phyloP scores from a whole-genome alignment of 2,113 vertebrate genomes.

The Gobius niger region DNA sequence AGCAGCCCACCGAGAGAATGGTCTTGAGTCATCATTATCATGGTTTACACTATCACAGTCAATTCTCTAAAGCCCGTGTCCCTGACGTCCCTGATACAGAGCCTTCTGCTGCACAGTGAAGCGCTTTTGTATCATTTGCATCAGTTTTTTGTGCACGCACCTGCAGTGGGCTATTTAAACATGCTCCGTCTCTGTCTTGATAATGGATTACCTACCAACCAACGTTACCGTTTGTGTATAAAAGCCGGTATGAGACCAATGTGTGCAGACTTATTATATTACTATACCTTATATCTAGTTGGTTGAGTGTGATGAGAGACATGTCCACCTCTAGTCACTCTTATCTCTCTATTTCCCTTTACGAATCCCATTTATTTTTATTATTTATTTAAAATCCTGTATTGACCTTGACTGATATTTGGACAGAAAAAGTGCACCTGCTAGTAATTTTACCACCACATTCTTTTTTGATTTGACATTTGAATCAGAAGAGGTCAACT shows the following conservation, averaged over 20 bases:
- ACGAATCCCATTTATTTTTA: no score
- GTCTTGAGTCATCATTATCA: slow-evolving; percentile 58
- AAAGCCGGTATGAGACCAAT: slow-evolving; percentile 9
- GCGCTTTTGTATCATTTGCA: slow-evolving; percentile 11
- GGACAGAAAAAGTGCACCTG: no score
- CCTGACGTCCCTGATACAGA: slow-evolving; percentile 4
- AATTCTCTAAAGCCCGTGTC: background rate
- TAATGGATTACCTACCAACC: background rate
- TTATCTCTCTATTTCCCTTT: background rate
- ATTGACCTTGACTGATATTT: no score
- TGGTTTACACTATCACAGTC: slow-evolving; percentile 36
- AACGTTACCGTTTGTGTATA: background rate
- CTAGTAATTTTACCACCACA: no score
- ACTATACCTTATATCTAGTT: slow-evolving; percentile 21
- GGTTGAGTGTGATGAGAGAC: background rate
- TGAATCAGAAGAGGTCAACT: no score
- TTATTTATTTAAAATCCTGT: no score
- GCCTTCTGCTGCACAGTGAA: slow-evolving; percentile 1
- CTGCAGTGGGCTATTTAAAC: slow-evolving; percentile 10
- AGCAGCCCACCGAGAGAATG: slow-evolving; percentile 37
- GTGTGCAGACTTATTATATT: slow-evolving; percentile 21
- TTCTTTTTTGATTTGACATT: no score
- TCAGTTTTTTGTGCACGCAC: slow-evolving; percentile 9
- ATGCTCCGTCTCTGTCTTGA: background rate
- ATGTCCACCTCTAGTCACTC: background rate